Evolutionary conservation across 2,113 vertebrate genomes (phyloP), one percentile per base, ranked within the genome.

Genomic region (Benitochromis conjunctus): DNA sequence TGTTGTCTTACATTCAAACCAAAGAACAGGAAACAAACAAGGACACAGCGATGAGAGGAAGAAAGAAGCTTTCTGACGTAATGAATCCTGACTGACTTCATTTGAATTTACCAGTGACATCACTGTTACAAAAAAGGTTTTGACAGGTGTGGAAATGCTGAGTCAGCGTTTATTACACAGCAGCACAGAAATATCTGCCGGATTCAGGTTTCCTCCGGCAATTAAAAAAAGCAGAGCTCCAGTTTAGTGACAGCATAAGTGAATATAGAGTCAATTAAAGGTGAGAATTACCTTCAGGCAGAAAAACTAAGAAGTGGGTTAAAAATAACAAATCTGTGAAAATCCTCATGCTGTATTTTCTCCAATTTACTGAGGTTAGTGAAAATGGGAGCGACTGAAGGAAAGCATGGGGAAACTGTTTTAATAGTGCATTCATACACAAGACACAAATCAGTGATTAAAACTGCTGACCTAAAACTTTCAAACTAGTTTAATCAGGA

Each of bases 151-250:
- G 1, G 21, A 7, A 4, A 71, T 46, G 38, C 41, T 3, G 64
- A 71, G 38, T 71, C 21, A 0, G 21, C 21, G 16, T 71, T 71
- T 46, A 0, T 26, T 26, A 71, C 38, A 71, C 38, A 26, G 38
- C 36, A 69, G 38, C 38, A 71, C 2, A 66, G 36, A 71, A 46
- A 46, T 46, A 26, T 71, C 38, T 0, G n/a, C 38, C 1, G 7
- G n/a, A 1, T 69, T 26, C 66, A 71, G 38, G 66, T 46, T 71
- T 69, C n/a, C n/a, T 69, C 64, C 21, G 0, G 64, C 38, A 24
- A 43, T 43, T 16, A 69, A 43, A 43, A 43, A 69, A 24, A 5
- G 13, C n/a, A 69, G 58, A 19, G 3, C 13, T 46, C 21, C 38
- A 46, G 14, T 46, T 71, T 71, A 71, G 66, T 26, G 21, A 71